These are phyloP conservation scores for Eudyptes chrysolophus DNA, from an alignment of 2,113 vertebrate genomes.

Conservation along the genomic window DNA sequence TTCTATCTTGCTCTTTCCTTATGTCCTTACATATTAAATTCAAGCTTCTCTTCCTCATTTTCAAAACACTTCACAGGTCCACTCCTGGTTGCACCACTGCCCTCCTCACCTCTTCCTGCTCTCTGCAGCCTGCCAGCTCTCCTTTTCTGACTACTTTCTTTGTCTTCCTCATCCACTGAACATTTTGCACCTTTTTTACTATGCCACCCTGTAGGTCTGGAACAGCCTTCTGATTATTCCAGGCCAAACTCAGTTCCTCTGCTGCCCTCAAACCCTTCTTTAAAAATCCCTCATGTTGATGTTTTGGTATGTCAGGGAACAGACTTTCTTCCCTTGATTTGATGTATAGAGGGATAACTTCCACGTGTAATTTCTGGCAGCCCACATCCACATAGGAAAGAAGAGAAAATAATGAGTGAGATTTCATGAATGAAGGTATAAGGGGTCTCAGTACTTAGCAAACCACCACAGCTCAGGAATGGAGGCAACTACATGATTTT, in stretches of 20 bases:
- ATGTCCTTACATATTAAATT: neutral
- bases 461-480: neutral
- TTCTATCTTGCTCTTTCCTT: neutral
- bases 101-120: neutral
- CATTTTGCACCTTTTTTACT: neutral
- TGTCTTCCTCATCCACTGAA: neutral
- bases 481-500: neutral
- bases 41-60: neutral
- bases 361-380: neutral
- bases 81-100: neutral
- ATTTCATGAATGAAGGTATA: neutral
- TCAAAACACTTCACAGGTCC: neutral
- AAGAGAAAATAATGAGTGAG: neutral
- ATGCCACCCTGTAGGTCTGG: slow-evolving; percentile 2
- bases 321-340: neutral
- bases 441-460: neutral
- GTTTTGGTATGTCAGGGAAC: neutral
- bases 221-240: slow-evolving; percentile 32
- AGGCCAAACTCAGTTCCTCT: neutral
- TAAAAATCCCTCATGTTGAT: neutral
- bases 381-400: neutral
- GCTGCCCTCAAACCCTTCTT: neutral
- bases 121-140: neutral
- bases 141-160: neutral
- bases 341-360: neutral